A percentile compares a stretch with the other conserved stretches of the same genome.
These are phyloP conservation scores for Paratrypauchen microcephalus DNA, from an alignment of 2,797 vertebrate species.

Conservation along the genomic window DNA sequence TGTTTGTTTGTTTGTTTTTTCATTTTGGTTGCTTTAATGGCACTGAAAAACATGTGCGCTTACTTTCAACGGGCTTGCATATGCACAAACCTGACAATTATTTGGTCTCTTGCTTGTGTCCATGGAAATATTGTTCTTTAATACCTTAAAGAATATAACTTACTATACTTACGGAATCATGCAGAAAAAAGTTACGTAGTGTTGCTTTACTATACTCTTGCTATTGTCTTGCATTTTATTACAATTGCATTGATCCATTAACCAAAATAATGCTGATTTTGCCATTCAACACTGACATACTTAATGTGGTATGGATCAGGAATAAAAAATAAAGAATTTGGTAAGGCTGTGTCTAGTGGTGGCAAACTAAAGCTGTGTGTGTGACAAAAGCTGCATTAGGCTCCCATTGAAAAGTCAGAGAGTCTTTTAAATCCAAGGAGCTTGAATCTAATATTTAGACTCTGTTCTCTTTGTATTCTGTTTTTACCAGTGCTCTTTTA, in stretches of 20 bases:
- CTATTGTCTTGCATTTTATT: too few species aligned
- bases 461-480: background rate
- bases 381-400: slow-evolving; percentile 2
- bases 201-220: background rate
- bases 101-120: too few species aligned
- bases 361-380: background rate
- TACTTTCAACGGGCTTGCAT: too few species aligned
- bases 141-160: too few species aligned
- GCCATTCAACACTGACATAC: background rate
- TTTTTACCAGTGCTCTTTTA: slow-evolving; percentile 7
- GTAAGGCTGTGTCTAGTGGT: background rate
- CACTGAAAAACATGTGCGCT: too few species aligned
- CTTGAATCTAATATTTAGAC: slow-evolving; percentile 1
- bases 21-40: too few species aligned
- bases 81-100: too few species aligned
- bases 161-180: too few species aligned
- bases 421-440: slow-evolving; percentile 4
- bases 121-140: too few species aligned
- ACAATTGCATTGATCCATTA: too few species aligned
- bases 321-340: background rate
- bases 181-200: too few species aligned
- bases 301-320: background rate
- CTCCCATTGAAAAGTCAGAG: background rate
- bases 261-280: background rate
- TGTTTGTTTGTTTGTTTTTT: too few species aligned